Percentiles rank a stretch among this genome's conserved stretches.
phyloP scores from a whole-genome alignment of 2,797 vertebrate species.

The Arctocebus calabarensis region DNA sequence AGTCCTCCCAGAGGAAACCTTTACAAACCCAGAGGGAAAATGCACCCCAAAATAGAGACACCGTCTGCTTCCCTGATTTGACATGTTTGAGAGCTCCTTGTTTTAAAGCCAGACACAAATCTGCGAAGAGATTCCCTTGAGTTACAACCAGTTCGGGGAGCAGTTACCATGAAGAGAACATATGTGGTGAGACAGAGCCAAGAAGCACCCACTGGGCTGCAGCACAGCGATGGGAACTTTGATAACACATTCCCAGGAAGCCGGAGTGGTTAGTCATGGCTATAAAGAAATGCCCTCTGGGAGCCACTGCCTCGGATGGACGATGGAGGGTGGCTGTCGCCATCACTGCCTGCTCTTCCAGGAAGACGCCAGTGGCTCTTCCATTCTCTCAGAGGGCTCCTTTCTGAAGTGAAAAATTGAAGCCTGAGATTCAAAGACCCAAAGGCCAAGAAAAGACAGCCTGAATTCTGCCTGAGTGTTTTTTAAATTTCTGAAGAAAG shows the following conservation, averaged over 20 bases:
- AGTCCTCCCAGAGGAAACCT: constrained; percentile 48
- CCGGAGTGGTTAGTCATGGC: constrained; percentile 62
- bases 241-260: constrained; percentile 74
- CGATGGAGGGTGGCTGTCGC: not conserved
- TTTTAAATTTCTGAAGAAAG: constrained; percentile 20
- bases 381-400: not conserved
- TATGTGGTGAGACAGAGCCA: constrained; percentile 80
- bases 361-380: not conserved
- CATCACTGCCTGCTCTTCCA: not conserved
- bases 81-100: constrained; percentile 78
- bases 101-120: constrained; percentile 80
- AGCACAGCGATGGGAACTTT: constrained; percentile 48
- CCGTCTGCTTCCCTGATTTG: constrained; percentile 75
- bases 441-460: not conserved
- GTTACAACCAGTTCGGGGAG: constrained; percentile 72
- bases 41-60: constrained; percentile 65
- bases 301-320: not conserved
- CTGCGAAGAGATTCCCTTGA: constrained; percentile 82
- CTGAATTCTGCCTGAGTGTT: not conserved
- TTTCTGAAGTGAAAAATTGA: not conserved
- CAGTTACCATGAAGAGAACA: constrained; percentile 78
- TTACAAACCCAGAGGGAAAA: constrained; percentile 66
- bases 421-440: not conserved
- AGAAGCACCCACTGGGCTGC: constrained; percentile 71
- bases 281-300: not conserved